Evolutionary conservation across 2,888 invertebrate species (phyloP), one percentile per base, ranked within the genome.

Genomic region (Thecophora atra): DNA sequence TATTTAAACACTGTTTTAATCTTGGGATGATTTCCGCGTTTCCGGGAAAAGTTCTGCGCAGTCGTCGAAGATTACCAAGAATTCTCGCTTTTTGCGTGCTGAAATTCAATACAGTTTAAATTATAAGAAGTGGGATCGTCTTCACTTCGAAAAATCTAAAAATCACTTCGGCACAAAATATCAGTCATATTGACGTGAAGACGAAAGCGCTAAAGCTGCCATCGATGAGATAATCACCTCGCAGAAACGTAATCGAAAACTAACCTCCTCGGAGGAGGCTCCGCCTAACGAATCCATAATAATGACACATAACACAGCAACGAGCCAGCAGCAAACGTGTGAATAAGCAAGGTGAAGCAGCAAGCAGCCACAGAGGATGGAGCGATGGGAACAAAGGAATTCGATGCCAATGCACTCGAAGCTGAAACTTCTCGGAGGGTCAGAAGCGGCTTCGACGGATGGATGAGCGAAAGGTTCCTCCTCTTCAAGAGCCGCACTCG

Each of bases 311-410:
- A 64, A 64, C 64, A 64, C 13, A 42, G 24, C 47, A 64, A 64
- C 64, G 26, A 42, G n/a, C n/a, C n/a, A 64, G 19, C 21, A 44
- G n/a, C 19, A 15, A 44, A 47, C 44, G 64, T 64, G 21, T 64
- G 64, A 64, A 64, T 47, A 47, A 47, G 17, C 2, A 17, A 26
- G 26, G 47, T 37, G n/a, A 62, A 30, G 7, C 11, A 28, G 62
- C 7, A 52, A 52, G 52, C 52, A 52, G n/a, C 52, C n/a, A 52
- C 6, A 11, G 52, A 51, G n/a, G 17, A 21, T 21, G 30, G 4
- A 19, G 8, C 21, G 67, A 21, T 42, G 68, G 44, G 68, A 68
- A 68, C 58, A 68, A 68, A 58, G 44, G 58, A 68, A 58, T 64
- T 26, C 21, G 68, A 56, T 54, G 68, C 44, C 51, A 19, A 44